Percentiles rank a stretch among this genome's conserved stretches.
phyloP scores from a whole-genome alignment of 1,140 invertebrate species.

The Tetranychus urticae region DNA sequence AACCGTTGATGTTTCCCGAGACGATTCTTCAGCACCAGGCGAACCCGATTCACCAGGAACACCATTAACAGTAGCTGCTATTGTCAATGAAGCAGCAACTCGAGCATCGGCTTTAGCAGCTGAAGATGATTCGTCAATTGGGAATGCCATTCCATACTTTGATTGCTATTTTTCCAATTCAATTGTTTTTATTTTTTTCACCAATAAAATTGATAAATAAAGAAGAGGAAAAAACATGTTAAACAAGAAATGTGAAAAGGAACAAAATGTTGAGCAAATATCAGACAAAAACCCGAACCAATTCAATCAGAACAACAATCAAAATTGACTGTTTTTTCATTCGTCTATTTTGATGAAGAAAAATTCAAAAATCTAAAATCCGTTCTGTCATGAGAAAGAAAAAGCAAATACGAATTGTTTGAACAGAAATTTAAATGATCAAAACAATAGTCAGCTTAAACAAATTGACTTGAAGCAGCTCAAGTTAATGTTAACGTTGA shows the following conservation, averaged over 20 bases:
- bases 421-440: no score
- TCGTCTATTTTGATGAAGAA: not conserved
- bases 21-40: no score
- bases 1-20: no score
- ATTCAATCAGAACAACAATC: not conserved
- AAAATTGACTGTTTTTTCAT: no score
- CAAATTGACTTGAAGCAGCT: no score
- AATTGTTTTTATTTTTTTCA: not conserved
- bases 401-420: not conserved
- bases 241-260: no score
- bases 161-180: not conserved
- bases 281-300: not conserved
- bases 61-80: not conserved
- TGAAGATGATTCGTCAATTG: not conserved
- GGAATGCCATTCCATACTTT: slow-evolving; percentile 6
- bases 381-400: not conserved
- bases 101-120: not conserved
- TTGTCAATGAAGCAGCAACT: not conserved
- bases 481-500: no score
- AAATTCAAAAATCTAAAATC: not conserved
- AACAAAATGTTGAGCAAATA: not conserved
- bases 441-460: no score
- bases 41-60: not conserved
- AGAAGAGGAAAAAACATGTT: not conserved
- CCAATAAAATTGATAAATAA: not conserved